These are phyloP conservation scores for Aphidius colemani DNA, from an alignment of 2,888 invertebrate genomes.

Conservation along the genomic window DNA sequence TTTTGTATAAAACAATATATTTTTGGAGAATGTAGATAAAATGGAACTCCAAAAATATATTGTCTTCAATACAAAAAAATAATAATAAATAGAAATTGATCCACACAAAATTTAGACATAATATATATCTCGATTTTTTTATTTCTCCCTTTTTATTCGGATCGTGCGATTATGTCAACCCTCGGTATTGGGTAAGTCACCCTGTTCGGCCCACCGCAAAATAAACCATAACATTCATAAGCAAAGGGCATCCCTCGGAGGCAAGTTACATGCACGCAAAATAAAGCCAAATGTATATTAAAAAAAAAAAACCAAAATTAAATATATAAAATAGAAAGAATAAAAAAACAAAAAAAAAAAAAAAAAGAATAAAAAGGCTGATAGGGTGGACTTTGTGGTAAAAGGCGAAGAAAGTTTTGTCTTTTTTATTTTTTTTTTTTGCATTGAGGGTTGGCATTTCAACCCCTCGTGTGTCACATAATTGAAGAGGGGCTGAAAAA, in stretches of 20 bases:
- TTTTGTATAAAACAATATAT: too few species aligned
- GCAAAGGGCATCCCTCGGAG: slow-evolving; percentile 35
- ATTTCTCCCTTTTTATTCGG: slow-evolving; percentile 21
- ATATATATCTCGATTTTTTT: slow-evolving; percentile 11
- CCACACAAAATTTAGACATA: neutral
- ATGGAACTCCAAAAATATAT: too few species aligned
- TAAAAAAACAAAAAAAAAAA: slow-evolving; percentile 30
- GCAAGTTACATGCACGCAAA: slow-evolving; percentile 4
- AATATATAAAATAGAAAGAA: neutral
- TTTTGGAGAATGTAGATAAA: too few species aligned
- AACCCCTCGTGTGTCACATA: slow-evolving; percentile 42
- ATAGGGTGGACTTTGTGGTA: slow-evolving; percentile 33
- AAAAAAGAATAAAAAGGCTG: slow-evolving; percentile 40
- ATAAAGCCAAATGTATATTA: too few species aligned
- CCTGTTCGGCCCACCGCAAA: slow-evolving; percentile 35
- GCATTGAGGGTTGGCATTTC: slow-evolving; percentile 40
- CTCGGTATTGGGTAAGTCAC: slow-evolving; percentile 25
- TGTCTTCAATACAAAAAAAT: too few species aligned
- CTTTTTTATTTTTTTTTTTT: neutral
- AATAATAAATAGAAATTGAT: neutral
- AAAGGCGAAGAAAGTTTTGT: slow-evolving; percentile 13
- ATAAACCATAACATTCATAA: slow-evolving; percentile 52
- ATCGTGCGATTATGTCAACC: slow-evolving; percentile 17
- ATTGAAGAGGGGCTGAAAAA: slow-evolving; percentile 42
- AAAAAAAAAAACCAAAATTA: too few species aligned